Evolutionary conservation across 2,888 invertebrate species (phyloP).

Genomic region (Drosophila peninsularis): DNA sequence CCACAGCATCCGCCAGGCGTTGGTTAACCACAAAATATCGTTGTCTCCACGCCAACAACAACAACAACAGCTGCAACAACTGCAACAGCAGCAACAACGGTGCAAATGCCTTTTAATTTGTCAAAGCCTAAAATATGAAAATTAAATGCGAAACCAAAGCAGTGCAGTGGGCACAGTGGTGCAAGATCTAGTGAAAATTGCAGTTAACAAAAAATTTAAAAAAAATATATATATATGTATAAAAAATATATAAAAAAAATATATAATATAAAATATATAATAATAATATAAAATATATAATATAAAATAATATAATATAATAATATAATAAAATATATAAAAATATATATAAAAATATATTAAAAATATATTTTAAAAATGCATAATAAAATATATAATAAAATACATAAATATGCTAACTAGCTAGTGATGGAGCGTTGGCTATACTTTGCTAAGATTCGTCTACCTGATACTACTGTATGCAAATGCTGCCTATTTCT

Average conservation of each 20-base stretch:
- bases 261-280: background rate
- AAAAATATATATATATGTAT: too few species aligned
- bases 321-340: too few species aligned
- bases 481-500: background rate
- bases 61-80: constrained; percentile 56
- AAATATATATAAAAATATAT: too few species aligned
- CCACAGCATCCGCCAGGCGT: constrained; percentile 79
- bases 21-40: constrained; percentile 79
- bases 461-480: background rate
- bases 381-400: too few species aligned
- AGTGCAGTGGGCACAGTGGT: constrained; percentile 64
- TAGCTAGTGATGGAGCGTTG: background rate
- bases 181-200: background rate
- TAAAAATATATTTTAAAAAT: too few species aligned
- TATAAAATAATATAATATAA: background rate
- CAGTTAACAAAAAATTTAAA: too few species aligned
- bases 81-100: constrained; percentile 65
- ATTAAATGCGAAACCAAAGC: constrained; percentile 79
- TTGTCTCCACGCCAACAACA: constrained; percentile 42
- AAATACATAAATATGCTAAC: too few species aligned
- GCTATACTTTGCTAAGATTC: background rate
- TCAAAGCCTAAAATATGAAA: constrained; percentile 80
- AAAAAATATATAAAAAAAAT: too few species aligned
- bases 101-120: constrained; percentile 81
- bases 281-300: background rate